Evolutionary conservation across 2,888 invertebrate genomes (phyloP).

Genomic region (Acanthosepion pharaonis): DNA sequence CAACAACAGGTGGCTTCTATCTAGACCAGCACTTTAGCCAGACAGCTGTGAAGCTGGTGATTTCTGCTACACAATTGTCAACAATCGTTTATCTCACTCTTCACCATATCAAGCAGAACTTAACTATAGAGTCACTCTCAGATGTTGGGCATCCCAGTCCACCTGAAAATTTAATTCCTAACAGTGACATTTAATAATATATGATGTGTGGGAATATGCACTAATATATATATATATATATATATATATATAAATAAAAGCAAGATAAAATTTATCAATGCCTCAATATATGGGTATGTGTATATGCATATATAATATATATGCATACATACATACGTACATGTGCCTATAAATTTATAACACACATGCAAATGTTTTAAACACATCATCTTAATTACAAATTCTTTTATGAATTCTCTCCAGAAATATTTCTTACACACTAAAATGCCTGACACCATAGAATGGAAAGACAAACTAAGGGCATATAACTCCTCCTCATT

Average conservation of each 20-base stretch:
- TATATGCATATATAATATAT: background rate
- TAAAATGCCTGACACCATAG: background rate
- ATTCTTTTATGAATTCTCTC: background rate
- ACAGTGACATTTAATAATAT: background rate
- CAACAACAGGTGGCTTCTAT: too few relatives aligned
- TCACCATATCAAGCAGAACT: too few relatives aligned
- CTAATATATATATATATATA: background rate
- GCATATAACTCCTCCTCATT: background rate
- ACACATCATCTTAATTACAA: background rate
- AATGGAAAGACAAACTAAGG: constrained; percentile 33
- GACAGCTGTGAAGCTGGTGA: too few relatives aligned
- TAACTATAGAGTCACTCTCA: too few relatives aligned
- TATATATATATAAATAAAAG: background rate
- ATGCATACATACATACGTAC: too few relatives aligned
- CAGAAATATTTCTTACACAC: background rate
- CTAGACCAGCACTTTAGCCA: too few relatives aligned
- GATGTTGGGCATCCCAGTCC: background rate
- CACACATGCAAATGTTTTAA: background rate
- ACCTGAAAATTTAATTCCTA: background rate
- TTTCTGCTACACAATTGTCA: too few relatives aligned
- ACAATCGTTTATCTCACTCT: too few relatives aligned
- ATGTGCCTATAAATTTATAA: too few relatives aligned
- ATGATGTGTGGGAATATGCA: background rate
- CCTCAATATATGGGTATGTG: background rate
- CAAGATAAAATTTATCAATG: background rate